A percentile compares a stretch with the other conserved stretches of the same genome.
Conservation (phyloP, 1,140 invertebrate genomes). For the Uloborus diversus region DNA sequence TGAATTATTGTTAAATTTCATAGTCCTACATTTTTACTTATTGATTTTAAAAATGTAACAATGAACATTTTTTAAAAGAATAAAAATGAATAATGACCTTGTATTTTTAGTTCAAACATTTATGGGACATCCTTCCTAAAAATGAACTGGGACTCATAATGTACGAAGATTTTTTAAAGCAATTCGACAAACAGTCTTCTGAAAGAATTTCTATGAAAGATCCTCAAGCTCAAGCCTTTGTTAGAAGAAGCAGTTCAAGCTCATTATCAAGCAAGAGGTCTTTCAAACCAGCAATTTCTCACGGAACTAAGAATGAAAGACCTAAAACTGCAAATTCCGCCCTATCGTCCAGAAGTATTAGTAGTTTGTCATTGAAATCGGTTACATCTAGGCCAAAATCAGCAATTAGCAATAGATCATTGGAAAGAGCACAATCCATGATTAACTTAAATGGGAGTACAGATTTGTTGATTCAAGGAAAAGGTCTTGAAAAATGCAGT, state of each 20-base stretch:
- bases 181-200: background rate
- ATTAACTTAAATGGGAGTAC: background rate
- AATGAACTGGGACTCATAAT: constrained; percentile 21
- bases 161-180: constrained; percentile 23
- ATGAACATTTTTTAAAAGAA: too few relatives aligned
- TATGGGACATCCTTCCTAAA: constrained; percentile 20
- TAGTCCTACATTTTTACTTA: too few relatives aligned
- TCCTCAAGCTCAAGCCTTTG: background rate
- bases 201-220: too few relatives aligned
- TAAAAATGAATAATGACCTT: background rate
- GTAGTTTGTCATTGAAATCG: background rate
- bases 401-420: background rate
- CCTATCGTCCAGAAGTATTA: background rate
- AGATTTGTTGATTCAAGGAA: background rate
- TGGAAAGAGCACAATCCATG: background rate
- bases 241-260: background rate
- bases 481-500: constrained; percentile 8
- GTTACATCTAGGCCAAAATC: constrained; percentile 11
- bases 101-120: constrained; percentile 14
- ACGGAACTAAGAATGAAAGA: background rate
- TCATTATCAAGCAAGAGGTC: constrained; percentile 8
- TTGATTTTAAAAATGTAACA: too few relatives aligned
- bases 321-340: constrained; percentile 22
- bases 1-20: too few relatives aligned
- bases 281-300: background rate